Conservation (phyloP, 2,113 vertebrate species). For the Amphiprion percula region DNA sequence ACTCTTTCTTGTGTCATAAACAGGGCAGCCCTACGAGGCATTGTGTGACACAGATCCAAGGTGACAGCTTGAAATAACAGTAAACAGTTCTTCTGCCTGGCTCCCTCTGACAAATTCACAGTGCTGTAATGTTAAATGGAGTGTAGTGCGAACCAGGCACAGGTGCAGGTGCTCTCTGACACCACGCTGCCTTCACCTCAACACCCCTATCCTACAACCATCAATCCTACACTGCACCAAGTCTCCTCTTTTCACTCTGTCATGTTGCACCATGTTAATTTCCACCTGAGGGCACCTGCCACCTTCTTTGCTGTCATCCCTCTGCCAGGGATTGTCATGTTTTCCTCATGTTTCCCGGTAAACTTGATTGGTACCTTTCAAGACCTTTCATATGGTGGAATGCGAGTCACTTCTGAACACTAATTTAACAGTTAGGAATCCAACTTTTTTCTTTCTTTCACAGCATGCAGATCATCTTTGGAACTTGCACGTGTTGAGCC, state of each 20-base stretch:
- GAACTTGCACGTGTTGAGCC: too few species aligned
- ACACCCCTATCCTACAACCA: constrained; percentile 35
- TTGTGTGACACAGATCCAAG: constrained; percentile 68
- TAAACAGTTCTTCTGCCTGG: constrained; percentile 71
- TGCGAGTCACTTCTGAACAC: background rate
- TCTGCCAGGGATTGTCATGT: background rate
- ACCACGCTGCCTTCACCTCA: constrained; percentile 51
- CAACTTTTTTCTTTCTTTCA: too few species aligned
- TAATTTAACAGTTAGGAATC: background rate
- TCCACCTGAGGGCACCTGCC: constrained; percentile 46
- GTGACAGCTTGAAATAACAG: constrained; percentile 78
- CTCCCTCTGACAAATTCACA: constrained; percentile 67
- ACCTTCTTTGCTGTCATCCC: constrained; percentile 42
- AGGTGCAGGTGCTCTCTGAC: constrained; percentile 68
- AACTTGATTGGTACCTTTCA: background rate
- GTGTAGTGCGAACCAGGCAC: constrained; percentile 58
- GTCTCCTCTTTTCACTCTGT: constrained; percentile 52
- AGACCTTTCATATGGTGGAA: background rate
- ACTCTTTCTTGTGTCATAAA: constrained; percentile 58
- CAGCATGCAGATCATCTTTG: too few species aligned
- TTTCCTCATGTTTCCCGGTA: constrained; percentile 10
- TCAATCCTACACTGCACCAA: constrained; percentile 25
- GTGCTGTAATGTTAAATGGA: constrained; percentile 75
- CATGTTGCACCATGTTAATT: constrained; percentile 54
- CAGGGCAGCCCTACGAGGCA: constrained; percentile 51